These are phyloP conservation scores for Synanceia verrucosa DNA, from an alignment of 2,797 vertebrate genomes.

Conservation along the genomic window DNA sequence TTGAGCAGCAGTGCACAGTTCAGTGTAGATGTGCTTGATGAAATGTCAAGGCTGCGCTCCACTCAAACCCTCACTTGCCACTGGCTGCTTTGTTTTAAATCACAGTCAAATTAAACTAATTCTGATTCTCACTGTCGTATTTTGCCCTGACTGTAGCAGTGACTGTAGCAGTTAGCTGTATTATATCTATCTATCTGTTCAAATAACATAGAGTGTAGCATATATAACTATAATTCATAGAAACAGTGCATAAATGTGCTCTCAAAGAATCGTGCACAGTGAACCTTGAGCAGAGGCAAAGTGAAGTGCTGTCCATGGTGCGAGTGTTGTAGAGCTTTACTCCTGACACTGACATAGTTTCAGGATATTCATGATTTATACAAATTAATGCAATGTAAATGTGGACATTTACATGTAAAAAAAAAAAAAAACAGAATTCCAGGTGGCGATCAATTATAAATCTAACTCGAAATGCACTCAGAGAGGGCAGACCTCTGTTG, in stretches of 20 bases:
- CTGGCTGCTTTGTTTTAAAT: conserved; percentile 14
- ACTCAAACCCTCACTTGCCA: conserved; percentile 21
- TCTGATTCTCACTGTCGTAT: too few species aligned
- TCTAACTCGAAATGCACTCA: too few species aligned
- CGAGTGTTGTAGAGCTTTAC: conserved; percentile 4
- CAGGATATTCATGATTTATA: conserved; percentile 8
- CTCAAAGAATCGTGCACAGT: not conserved
- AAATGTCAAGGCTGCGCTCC: conserved; percentile 31
- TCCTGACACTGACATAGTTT: not conserved
- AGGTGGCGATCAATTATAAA: conserved; percentile 22
- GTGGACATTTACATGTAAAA: conserved; percentile 15
- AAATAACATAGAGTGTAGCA: too few species aligned
- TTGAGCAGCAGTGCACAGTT: not conserved
- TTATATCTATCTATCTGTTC: not conserved
- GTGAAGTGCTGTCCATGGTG: conserved; percentile 42
- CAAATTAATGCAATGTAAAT: not conserved
- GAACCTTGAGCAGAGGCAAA: not conserved
- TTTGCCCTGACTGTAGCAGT: conserved; percentile 21
- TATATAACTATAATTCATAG: not conserved
- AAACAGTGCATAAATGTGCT: not conserved
- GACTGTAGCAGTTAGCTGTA: too few species aligned
- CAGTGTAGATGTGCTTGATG: conserved; percentile 3
- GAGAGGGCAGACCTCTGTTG: too few species aligned
- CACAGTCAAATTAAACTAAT: too few species aligned
- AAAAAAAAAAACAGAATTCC: not conserved